Evolutionary conservation across 2,797 vertebrate species (phyloP), one percentile per base, ranked within the genome.

Genomic region (Sebastes matsubarae): DNA sequence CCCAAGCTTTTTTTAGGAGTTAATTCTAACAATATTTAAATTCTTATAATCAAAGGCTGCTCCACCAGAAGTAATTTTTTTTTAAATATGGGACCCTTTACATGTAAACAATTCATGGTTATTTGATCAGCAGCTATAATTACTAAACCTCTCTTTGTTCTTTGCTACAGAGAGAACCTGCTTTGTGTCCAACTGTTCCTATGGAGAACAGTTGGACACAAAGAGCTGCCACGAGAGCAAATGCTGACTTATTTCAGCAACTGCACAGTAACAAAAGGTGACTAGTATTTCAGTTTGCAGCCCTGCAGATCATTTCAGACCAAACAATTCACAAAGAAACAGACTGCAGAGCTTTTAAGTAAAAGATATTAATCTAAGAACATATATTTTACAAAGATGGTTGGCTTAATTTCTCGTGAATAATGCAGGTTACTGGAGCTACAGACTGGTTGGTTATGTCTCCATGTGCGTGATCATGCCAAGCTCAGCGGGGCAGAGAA

Each of bases 401-500:
- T 22, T 57, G 77, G 9, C 29, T 16, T 58, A 25, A 25, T 71
- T 36, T 55, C 68, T 73, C 5, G 46, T 83, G 46, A 86, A 87
- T 87, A 54, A 84, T 77, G 52, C 36, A 84, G 14, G 8, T 65
- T 20, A 13, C 36, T 57, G 34, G 60, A 54, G 60, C 36, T 22
- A 55, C 75, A 80, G 8, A 7, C 32, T 25, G 20, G 59, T 68
- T 54, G 20, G 59, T 68, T 54, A 10, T 46, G 75, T 75, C 42
- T 65, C 24, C 22, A 2, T 24, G 12, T 55, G 61, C 63, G 34
- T 24, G 69, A 27, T 27, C 9, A 16, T 42, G 54, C 29, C 42
- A 30, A 72, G 1, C 81, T 52, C 66, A 50, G 4, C 2, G 1
- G 14, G 18, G 75, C 42, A 42, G 73, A 60, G 67, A n/a, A 50